These are phyloP conservation scores for Drosophila guanche DNA, from an alignment of 1,140 invertebrate species.

Conservation along the genomic window DNA sequence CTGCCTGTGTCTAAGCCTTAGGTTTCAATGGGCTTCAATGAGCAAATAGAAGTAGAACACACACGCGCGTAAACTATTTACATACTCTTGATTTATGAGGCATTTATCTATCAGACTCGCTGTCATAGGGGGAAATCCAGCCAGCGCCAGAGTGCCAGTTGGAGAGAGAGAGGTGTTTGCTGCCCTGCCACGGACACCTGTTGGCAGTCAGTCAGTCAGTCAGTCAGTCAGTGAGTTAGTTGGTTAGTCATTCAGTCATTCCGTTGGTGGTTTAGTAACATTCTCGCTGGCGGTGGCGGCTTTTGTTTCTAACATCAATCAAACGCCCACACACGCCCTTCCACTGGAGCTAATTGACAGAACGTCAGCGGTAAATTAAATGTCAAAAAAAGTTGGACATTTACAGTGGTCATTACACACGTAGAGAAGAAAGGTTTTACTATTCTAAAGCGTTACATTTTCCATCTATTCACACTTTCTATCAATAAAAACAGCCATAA, in stretches of 20 bases:
- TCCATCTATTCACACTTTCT: no score
- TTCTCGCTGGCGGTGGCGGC: slow-evolving; percentile 35
- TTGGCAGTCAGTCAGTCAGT: slow-evolving; percentile 20
- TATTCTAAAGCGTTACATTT: no score
- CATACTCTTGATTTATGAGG: slow-evolving; percentile 69
- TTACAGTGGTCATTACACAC: slow-evolving; percentile 27
- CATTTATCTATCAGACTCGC: slow-evolving; percentile 55
- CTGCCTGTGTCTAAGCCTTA: no score
- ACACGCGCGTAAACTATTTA: slow-evolving; percentile 53
- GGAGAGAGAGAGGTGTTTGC: no score
- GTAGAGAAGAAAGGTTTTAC: not conserved
- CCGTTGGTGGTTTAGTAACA: slow-evolving; percentile 15
- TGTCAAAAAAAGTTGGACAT: slow-evolving; percentile 21
- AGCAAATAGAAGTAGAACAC: slow-evolving; percentile 67
- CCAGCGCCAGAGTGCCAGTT: not conserved
- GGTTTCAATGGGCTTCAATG: slow-evolving; percentile 38
- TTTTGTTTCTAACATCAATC: slow-evolving; percentile 68
- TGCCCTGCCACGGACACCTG: slow-evolving; percentile 46
- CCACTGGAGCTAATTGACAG: slow-evolving; percentile 65
- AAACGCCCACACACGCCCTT: slow-evolving; percentile 57
- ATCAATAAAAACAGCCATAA: no score
- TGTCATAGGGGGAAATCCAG: slow-evolving; percentile 56
- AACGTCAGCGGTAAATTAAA: slow-evolving; percentile 72
- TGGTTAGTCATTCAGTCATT: not conserved
- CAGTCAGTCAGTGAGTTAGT: not conserved